These are phyloP conservation scores for Lamellibrachia luymesi DNA, from an alignment of 1,140 invertebrate genomes.

Conservation along the genomic window DNA sequence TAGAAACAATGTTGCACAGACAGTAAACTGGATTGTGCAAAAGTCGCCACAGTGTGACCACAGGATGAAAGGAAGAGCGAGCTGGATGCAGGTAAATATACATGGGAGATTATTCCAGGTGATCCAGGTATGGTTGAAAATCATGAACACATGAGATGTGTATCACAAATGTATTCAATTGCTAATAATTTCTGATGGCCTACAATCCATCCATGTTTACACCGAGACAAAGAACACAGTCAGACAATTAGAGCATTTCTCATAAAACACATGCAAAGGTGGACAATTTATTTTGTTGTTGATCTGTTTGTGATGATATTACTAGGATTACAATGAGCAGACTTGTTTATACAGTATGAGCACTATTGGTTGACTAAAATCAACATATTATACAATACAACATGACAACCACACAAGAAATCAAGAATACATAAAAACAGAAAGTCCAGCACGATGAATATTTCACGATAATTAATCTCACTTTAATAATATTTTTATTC, in stretches of 20 bases:
- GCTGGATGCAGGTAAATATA: neutral
- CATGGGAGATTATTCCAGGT: neutral
- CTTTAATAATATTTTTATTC: conserved; percentile 2
- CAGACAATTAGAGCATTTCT: neutral
- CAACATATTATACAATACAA: neutral
- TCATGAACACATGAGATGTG: neutral
- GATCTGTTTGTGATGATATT: neutral
- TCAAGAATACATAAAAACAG: neutral
- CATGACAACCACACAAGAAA: neutral
- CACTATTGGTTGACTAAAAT: neutral
- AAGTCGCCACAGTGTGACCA: neutral
- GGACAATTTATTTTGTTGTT: neutral
- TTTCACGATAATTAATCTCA: neutral
- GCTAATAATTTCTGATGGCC: neutral
- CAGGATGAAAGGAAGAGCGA: neutral
- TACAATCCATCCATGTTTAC: neutral
- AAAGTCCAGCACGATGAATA: neutral
- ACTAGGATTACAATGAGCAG: neutral
- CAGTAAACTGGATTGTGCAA: neutral
- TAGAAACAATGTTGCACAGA: neutral
- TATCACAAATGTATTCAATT: neutral
- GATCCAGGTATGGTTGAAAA: neutral
- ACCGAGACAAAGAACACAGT: neutral
- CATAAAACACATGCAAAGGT: neutral
- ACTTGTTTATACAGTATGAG: neutral